Evolutionary conservation across 2,888 invertebrate species (phyloP), one percentile per base, ranked within the genome.

Genomic region (Unio delphinus): DNA sequence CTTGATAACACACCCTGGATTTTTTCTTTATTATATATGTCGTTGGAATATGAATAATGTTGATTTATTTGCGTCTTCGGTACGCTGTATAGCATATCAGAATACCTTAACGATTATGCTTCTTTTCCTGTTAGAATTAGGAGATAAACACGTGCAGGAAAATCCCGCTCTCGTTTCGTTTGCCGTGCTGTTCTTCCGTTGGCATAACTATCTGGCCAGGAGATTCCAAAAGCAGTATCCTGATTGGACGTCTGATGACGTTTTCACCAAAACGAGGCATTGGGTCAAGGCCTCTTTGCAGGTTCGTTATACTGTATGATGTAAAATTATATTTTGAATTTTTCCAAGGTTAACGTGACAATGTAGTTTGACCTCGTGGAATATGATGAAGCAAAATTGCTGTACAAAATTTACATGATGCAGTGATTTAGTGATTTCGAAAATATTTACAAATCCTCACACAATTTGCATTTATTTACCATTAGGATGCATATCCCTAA

Each of bases 71-170:
- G 8, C 0, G 8, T 34, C 7, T 7, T 8, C 1, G 34, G 34
- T 34, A 34, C 5, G 34, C 8, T 34, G 5, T 34, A 34, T 34
- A 7, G 7, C 34, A 34, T 8, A 34, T 34, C 34, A 61, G 28
- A 23, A 26, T n/a, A 26, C 30, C 23, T 26, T 28, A 23, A 23
- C 26, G n/a, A n/a, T 61, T 30, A 11, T 23, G 11, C 8, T 58
- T 58, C 58, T 20, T n/a, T 1, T 56, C 60, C 34, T 70, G 73
- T 55, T 88, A 98, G 98, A 98, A 82, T 91, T 99, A 68, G 99
- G 99, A 23, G 98, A 99, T 90, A 96, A 98, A 0, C 93, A 98
- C 75, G 96, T 96, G 4, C 99, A 99, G 90, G 99, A 99, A 90
- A 98, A 99, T 90, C 99, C 99, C 0, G 98, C 97, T 0, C 91